Conservation (phyloP, 1,140 invertebrate genomes). For the Aphis gossypii region DNA sequence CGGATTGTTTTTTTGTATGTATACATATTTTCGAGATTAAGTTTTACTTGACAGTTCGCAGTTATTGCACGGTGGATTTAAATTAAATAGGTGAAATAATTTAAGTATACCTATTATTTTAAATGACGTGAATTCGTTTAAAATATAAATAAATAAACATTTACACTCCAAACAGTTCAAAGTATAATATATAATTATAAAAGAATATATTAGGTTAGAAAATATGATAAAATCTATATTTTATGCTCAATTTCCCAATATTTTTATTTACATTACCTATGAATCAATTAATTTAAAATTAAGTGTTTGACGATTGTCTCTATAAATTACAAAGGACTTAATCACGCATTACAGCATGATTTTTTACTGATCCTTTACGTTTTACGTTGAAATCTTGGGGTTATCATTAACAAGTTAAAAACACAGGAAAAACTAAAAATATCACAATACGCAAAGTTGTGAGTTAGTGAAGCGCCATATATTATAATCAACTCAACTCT, state of each 20-base stretch:
- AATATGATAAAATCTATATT: background rate
- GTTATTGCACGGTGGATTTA: background rate
- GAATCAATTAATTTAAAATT: background rate
- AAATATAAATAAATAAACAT: background rate
- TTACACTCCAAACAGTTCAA: background rate
- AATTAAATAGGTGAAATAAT: background rate
- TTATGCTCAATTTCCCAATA: background rate
- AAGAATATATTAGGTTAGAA: background rate
- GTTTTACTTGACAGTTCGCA: background rate
- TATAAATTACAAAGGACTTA: background rate
- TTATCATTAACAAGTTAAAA: background rate
- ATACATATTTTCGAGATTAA: background rate
- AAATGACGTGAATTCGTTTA: background rate
- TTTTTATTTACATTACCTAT: background rate
- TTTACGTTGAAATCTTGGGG: background rate
- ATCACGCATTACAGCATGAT: background rate
- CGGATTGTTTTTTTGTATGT: background rate
- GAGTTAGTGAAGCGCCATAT: too few species aligned
- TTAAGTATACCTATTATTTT: slow-evolving; percentile 8
- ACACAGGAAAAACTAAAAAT: too few species aligned
- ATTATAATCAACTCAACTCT: too few species aligned
- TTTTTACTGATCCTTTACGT: background rate
- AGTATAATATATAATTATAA: background rate
- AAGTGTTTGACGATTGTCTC: background rate
- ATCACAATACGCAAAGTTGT: background rate